Conservation (phyloP, 2,797 vertebrate genomes). For the Danionella dracula region DNA sequence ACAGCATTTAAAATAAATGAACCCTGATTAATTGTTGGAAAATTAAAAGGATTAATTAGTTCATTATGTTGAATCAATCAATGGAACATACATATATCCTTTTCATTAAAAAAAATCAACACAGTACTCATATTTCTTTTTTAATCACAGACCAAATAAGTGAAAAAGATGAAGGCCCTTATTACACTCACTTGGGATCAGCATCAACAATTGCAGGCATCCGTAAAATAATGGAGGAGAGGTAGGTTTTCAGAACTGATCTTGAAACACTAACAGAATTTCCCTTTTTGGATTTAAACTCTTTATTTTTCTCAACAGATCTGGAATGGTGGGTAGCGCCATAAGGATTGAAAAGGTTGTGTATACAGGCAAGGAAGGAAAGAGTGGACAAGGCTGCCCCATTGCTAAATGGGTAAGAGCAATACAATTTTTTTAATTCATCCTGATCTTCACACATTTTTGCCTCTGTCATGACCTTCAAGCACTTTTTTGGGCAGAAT, state of each 20-base stretch:
- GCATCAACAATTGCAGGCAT: constrained; percentile 89
- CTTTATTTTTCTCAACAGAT: constrained; percentile 64
- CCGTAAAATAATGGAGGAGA: constrained; percentile 92
- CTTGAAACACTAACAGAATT: not conserved
- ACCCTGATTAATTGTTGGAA: no score
- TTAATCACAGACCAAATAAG: constrained; percentile 88
- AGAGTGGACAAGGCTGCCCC: constrained; percentile 96
- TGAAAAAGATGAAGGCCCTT: constrained; percentile 99
- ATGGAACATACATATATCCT: no score
- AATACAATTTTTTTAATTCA: not conserved
- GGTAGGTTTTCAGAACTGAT: constrained; percentile 66
- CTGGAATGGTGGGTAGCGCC: constrained; percentile 84
- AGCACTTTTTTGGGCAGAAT: not conserved
- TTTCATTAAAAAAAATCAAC: no score
- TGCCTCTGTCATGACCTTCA: no score
- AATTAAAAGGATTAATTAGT: no score
- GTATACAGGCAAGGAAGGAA: constrained; percentile 98
- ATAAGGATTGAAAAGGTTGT: constrained; percentile 94
- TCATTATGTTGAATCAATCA: no score
- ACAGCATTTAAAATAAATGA: no score
- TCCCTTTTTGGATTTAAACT: not conserved
- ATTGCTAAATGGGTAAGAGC: constrained; percentile 97
- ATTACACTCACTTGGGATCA: constrained; percentile 97
- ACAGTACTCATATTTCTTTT: no score
- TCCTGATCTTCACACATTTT: no score